phyloP scores from a whole-genome alignment of 53 echinoderm and acorn worm species.

The Paelopatides confundens region DNA sequence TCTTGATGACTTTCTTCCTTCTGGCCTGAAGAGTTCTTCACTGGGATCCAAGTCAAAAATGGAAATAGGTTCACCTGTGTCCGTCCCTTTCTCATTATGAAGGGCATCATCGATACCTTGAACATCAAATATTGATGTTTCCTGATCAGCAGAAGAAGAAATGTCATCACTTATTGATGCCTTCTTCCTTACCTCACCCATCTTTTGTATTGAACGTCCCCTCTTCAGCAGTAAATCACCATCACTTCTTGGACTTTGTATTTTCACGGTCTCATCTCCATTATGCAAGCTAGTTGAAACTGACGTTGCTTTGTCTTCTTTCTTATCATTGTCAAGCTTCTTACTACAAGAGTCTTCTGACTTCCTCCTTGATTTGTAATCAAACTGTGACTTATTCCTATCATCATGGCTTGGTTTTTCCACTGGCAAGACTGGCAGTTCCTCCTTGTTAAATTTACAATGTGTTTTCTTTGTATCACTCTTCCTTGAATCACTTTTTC shows the following conservation, averaged over 20 bases:
- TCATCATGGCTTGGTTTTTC: background rate
- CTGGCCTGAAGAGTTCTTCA: background rate
- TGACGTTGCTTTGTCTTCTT: background rate
- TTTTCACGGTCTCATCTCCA: background rate
- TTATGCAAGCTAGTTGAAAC: background rate
- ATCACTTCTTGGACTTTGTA: background rate
- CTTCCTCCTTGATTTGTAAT: background rate
- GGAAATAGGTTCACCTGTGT: slow-evolving; percentile 4
- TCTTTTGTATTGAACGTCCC: background rate
- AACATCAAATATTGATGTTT: slow-evolving; percentile 20
- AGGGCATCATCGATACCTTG: slow-evolving; percentile 31
- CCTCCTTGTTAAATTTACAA: background rate
- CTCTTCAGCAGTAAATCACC: background rate
- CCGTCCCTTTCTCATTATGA: background rate
- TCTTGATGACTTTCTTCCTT: background rate
- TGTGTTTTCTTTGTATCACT: background rate
- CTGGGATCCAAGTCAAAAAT: slow-evolving; percentile 30
- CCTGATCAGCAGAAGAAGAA: background rate
- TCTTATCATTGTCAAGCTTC: background rate
- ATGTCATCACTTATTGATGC: background rate
- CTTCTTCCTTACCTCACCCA: background rate
- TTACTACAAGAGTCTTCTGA: background rate
- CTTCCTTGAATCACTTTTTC: background rate
- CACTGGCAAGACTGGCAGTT: slow-evolving; percentile 14
- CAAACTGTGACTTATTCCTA: background rate